Evolutionary conservation across 2,888 invertebrate genomes (phyloP), one percentile per base, ranked within the genome.

Genomic region (Nomada lathburiana): DNA sequence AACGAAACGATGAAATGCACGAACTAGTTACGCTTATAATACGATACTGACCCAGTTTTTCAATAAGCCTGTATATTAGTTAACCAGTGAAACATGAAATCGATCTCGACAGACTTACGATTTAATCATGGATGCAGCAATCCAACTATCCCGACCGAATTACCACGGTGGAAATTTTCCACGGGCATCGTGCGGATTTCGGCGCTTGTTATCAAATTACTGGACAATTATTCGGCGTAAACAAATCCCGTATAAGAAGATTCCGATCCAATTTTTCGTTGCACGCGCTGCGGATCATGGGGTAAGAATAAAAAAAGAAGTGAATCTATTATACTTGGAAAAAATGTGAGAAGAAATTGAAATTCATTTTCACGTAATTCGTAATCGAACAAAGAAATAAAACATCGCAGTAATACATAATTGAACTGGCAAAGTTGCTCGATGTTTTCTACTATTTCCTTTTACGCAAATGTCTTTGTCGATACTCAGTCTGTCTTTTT

Each of bases 201-300:
- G 2, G 53, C 47, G 52, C 29, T 42, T 55, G 60, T 80, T 82
- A 79, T 69, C 68, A 67, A 81, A 74, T 85, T 85, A 74, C 68
- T 65, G 59, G 23, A 65, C 69, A 76, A 83, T 85, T 86, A 79
- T 72, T 78, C 68, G 64, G 2, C 64, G 63, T 76, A 85, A 85
- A 85, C 69, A 79, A 86, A 86, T 86, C 62, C 69, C 42, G 74
- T 60, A 65, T 82, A 84, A 84, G 84, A 82, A 84, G 76, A 82
- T 79, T 79, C 62, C 63, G 79, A 81, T 65, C 81, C 10, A 79
- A 84, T 85, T 85, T 79, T 29, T 10, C 50, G 42, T 55, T 26
- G 59, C 60, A 16, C 29, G 18, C 62, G 69, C 65, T 20, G 55
- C 74, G 69, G 47, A 47, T 47, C 47, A 47, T 16, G 47, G 47